Evolutionary conservation across 2,888 invertebrate genomes (phyloP).

Genomic region (Apeira syringaria): DNA sequence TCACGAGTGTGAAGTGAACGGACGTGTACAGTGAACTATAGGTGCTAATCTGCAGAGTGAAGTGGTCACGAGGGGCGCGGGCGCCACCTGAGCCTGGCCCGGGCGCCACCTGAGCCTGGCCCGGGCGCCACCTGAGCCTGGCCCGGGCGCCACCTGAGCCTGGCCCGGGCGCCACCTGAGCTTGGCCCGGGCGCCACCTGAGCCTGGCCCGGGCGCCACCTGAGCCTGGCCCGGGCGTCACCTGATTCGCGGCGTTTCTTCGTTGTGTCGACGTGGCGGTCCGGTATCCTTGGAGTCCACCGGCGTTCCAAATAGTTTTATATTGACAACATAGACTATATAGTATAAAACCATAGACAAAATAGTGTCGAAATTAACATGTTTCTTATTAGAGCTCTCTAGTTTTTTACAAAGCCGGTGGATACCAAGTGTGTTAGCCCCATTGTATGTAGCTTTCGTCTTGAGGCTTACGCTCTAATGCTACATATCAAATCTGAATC

Average conservation of each 20-base stretch:
- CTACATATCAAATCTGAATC: conserved; percentile 80
- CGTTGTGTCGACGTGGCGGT: conserved; percentile 24
- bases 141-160: conserved; percentile 7
- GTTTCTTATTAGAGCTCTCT: conserved; percentile 26
- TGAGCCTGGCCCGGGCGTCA: conserved; percentile 9
- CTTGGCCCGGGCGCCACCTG: conserved; percentile 10
- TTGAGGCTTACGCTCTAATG: conserved; percentile 61
- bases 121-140: not conserved
- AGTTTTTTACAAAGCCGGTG: conserved; percentile 20
- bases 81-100: conserved; percentile 7
- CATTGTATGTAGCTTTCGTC: conserved; percentile 54
- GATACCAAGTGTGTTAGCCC: conserved; percentile 21
- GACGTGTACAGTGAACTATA: conserved; percentile 73
- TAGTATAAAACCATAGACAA: conserved; percentile 1
- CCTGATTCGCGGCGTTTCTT: not conserved
- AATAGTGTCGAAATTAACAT: conserved; percentile 1
- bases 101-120: conserved; percentile 7
- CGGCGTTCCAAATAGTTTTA: conserved; percentile 7
- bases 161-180: conserved; percentile 10
- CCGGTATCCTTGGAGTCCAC: conserved; percentile 23
- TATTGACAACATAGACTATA: conserved; percentile 4
- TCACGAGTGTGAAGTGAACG: conserved; percentile 47
- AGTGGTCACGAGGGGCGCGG: conserved; percentile 19
- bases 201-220: conserved; percentile 9
- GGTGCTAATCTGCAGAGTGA: conserved; percentile 67